Percentiles rank a stretch among this genome's conserved stretches.
phyloP scores from a whole-genome alignment of 2,113 vertebrate species.

The Phaethornis superciliosus region DNA sequence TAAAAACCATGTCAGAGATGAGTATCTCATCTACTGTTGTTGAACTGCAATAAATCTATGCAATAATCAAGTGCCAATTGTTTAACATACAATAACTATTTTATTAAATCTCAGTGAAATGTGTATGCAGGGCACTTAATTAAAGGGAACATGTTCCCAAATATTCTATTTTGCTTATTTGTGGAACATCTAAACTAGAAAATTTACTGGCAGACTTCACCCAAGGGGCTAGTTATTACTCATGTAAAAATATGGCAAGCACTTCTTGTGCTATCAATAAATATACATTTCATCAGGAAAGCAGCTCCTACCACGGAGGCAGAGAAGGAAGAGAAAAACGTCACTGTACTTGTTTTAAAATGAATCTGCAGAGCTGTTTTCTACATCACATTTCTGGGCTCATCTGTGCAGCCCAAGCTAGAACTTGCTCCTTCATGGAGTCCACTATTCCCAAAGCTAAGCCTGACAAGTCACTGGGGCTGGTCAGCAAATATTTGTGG shows the following conservation, averaged over 20 bases:
- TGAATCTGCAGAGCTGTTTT: neutral
- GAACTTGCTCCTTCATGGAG: neutral
- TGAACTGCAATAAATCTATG: slow-evolving; percentile 35
- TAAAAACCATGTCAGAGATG: slow-evolving; percentile 45
- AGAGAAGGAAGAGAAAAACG: neutral
- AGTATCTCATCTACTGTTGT: slow-evolving; percentile 19
- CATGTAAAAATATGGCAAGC: slow-evolving; percentile 35
- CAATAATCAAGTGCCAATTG: slow-evolving; percentile 64
- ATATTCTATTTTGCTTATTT: slow-evolving; percentile 45
- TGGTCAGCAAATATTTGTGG: slow-evolving; percentile 35
- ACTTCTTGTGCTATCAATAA: slow-evolving; percentile 43
- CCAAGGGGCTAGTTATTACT: slow-evolving; percentile 23
- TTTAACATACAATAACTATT: slow-evolving; percentile 55
- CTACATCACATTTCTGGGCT: neutral
- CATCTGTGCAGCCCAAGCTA: neutral
- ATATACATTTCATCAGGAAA: slow-evolving; percentile 22
- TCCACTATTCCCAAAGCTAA: neutral
- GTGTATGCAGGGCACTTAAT: slow-evolving; percentile 2
- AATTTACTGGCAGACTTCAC: slow-evolving; percentile 42
- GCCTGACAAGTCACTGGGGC: accelerated
- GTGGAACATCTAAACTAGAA: slow-evolving; percentile 30
- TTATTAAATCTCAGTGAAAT: slow-evolving; percentile 52
- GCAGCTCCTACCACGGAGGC: neutral
- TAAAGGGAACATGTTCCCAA: slow-evolving; percentile 38
- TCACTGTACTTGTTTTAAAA: neutral